A percentile compares a stretch with the other conserved stretches of the same genome.
Evolutionary conservation across 23 tunicate genomes (phyloP).

Genomic region (Aplidium turbinatum): DNA sequence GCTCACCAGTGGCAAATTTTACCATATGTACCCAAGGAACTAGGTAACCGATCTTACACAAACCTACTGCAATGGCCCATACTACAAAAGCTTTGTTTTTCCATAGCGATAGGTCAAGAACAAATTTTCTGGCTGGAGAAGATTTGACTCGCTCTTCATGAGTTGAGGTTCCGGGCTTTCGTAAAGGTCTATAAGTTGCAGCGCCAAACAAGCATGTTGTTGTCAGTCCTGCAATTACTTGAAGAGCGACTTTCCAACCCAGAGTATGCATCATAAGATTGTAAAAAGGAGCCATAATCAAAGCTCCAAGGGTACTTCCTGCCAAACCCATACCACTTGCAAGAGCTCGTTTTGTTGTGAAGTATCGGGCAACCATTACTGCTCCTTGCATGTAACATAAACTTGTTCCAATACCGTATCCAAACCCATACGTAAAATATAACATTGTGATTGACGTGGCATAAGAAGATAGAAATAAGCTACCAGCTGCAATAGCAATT

Average conservation of each 20-base stretch:
- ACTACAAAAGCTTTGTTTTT: slow-evolving; percentile 91
- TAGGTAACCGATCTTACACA: slow-evolving; percentile 79
- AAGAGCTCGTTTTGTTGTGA: slow-evolving; percentile 70
- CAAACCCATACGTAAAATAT: slow-evolving; percentile 71
- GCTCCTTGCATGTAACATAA: slow-evolving; percentile 86
- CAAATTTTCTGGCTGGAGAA: slow-evolving; percentile 66
- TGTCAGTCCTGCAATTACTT: slow-evolving; percentile 39
- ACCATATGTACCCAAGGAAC: slow-evolving; percentile 95
- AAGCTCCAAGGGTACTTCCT: slow-evolving; percentile 78
- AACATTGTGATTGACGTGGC: slow-evolving; percentile 42
- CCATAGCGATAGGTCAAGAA: slow-evolving; percentile 81
- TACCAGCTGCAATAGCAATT: slow-evolving; percentile 36
- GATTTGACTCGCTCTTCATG: slow-evolving; percentile 41
- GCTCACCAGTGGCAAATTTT: too few relatives aligned
- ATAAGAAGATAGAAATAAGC: slow-evolving; percentile 52
- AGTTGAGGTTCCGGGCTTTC: slow-evolving; percentile 21
- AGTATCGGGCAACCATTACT: slow-evolving; percentile 84
- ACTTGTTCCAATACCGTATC: slow-evolving; percentile 91
- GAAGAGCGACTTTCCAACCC: slow-evolving; percentile 67
- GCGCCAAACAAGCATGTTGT: slow-evolving; percentile 38
- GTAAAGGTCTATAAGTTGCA: slow-evolving; percentile 60
- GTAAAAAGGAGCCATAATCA: slow-evolving; percentile 72
- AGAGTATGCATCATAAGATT: slow-evolving; percentile 6
- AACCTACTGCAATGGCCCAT: slow-evolving; percentile 77
- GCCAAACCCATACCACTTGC: slow-evolving; percentile 88